Evolutionary conservation across 2,113 vertebrate genomes (phyloP).

Genomic region (Leucopternis melanops): DNA sequence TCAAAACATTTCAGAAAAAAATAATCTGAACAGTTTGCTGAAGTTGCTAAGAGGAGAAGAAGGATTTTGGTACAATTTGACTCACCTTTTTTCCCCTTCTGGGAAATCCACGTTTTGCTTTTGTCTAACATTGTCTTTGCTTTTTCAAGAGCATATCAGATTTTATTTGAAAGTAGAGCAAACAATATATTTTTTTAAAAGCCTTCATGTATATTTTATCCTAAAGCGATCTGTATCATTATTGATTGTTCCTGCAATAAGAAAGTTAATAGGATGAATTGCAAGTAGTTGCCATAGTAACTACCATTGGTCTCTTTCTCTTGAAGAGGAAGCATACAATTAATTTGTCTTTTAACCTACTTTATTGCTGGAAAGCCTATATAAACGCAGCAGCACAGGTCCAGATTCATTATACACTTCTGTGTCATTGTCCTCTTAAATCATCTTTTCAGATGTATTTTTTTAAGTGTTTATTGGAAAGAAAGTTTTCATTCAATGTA

Average conservation of each 20-base stretch:
- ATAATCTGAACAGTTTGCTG: background rate
- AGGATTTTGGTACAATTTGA: background rate
- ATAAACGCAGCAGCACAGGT: constrained; percentile 20
- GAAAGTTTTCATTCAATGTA: background rate
- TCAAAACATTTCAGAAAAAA: constrained; percentile 28
- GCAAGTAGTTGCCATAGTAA: constrained; percentile 71
- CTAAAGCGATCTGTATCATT: constrained; percentile 65
- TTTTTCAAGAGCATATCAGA: constrained; percentile 43
- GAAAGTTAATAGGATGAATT: constrained; percentile 70
- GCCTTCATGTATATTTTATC: constrained; percentile 64
- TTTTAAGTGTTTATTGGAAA: constrained; percentile 39
- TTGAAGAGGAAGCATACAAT: constrained; percentile 55
- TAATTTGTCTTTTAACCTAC: constrained; percentile 70
- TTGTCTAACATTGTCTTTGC: background rate
- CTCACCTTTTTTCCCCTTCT: background rate
- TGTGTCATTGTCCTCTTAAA: constrained; percentile 43
- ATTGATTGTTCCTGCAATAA: constrained; percentile 67
- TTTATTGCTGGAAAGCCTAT: constrained; percentile 52
- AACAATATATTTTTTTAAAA: constrained; percentile 60
- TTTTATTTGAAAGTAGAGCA: constrained; percentile 58
- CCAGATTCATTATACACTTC: constrained; percentile 22
- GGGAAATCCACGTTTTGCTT: background rate
- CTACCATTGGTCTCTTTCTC: constrained; percentile 40
- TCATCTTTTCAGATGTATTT: background rate
- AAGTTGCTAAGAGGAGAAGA: background rate